Percentiles rank a stretch among this genome's conserved stretches.
phyloP scores from a whole-genome alignment of 2,797 vertebrate species.

The Pangasius sanitwongsei region DNA sequence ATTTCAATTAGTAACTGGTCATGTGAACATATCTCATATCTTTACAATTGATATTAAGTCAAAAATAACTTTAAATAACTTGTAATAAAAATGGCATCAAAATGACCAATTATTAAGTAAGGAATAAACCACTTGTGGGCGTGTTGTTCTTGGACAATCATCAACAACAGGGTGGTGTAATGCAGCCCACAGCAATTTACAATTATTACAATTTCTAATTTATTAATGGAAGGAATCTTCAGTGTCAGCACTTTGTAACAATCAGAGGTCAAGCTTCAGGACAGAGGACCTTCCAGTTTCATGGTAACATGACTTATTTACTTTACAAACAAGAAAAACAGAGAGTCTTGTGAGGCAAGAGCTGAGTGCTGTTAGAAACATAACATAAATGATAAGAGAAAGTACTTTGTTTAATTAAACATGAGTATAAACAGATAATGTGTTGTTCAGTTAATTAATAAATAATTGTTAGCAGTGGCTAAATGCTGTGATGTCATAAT shows the following conservation, averaged over 20 bases:
- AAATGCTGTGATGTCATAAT: not conserved
- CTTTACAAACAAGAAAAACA: not conserved
- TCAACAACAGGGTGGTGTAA: not conserved
- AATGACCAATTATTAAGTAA: not conserved
- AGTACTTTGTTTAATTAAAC: too few relatives aligned
- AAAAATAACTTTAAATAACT: not conserved
- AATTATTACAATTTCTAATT: not conserved
- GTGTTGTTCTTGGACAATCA: not conserved
- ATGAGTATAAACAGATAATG: not conserved
- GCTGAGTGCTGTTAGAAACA: not conserved
- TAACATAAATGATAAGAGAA: too few relatives aligned
- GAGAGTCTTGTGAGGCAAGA: not conserved
- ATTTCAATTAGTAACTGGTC: not conserved
- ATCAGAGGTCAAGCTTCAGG: not conserved
- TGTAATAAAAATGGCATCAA: not conserved
- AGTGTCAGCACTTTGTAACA: not conserved
- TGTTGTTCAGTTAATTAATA: not conserved
- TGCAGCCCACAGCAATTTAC: not conserved
- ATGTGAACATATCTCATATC: not conserved
- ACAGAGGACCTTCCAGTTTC: not conserved
- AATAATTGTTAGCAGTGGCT: not conserved
- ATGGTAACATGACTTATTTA: not conserved
- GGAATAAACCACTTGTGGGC: not conserved
- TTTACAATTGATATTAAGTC: not conserved
- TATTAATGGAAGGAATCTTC: not conserved